A percentile compares a stretch with the other conserved stretches of the same genome.
phyloP scores from a whole-genome alignment of 2,797 vertebrate species.

The Paratrypauchen microcephalus region DNA sequence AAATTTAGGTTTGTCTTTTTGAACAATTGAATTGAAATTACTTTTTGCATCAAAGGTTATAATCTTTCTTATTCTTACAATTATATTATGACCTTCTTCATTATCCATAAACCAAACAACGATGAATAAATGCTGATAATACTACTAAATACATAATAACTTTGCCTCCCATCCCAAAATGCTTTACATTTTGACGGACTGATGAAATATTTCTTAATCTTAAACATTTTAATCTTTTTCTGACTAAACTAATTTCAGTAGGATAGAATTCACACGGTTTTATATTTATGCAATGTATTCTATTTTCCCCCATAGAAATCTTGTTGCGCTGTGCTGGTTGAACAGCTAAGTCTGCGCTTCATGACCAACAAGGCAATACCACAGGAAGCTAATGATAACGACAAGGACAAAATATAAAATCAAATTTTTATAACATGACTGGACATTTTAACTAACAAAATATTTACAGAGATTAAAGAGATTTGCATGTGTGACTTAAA shows the following conservation, averaged over 20 bases:
- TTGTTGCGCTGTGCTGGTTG: conserved; percentile 82
- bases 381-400: conserved; percentile 79
- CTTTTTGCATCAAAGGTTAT: too few species aligned
- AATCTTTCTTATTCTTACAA: too few species aligned
- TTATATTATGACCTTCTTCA: too few species aligned
- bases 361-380: conserved; percentile 58
- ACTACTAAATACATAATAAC: neutral
- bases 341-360: conserved; percentile 85
- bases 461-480: conserved; percentile 8
- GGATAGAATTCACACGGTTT: neutral
- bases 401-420: conserved; percentile 73
- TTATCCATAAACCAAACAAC: too few species aligned
- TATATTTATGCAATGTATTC: neutral
- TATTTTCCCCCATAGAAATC: conserved; percentile 76
- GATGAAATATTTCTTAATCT: neutral
- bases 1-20: neutral
- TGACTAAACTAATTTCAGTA: neutral
- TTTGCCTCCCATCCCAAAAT: neutral
- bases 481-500: conserved; percentile 26
- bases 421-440: conserved; percentile 11
- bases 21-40: neutral
- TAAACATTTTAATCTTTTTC: neutral
- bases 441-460: conserved; percentile 1
- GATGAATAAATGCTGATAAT: neutral
- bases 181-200: neutral